Evolutionary conservation across 2,888 invertebrate species (phyloP).

Genomic region (Eupithecia centaureata): DNA sequence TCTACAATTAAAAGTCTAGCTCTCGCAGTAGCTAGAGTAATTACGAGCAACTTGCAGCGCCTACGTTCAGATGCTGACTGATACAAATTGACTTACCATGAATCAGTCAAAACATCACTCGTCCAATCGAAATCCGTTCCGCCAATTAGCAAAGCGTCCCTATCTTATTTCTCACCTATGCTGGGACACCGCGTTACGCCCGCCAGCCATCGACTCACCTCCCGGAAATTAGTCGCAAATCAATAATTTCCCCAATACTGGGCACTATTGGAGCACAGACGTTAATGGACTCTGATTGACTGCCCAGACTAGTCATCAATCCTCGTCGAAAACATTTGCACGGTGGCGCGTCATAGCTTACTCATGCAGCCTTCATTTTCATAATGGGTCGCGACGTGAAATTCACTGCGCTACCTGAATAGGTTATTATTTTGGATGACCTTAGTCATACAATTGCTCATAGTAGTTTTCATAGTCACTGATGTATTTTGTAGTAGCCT

Average conservation of each 20-base stretch:
- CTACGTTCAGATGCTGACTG: too few relatives aligned
- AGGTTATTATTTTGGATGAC: not conserved
- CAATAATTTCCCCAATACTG: constrained; percentile 77
- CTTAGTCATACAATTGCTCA: not conserved
- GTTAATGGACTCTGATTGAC: constrained; percentile 75
- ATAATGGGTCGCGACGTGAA: constrained; percentile 10
- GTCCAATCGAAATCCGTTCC: constrained; percentile 14
- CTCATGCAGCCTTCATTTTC: constrained; percentile 39
- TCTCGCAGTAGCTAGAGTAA: too few relatives aligned
- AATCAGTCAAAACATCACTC: not conserved
- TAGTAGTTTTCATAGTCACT: not conserved
- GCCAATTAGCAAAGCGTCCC: constrained; percentile 27
- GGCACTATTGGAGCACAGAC: constrained; percentile 57
- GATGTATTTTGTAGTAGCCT: not conserved
- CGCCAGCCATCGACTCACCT: constrained; percentile 53
- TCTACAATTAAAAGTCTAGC: too few relatives aligned
- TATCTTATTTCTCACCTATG: constrained; percentile 44
- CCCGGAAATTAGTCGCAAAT: constrained; percentile 79
- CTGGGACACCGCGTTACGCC: constrained; percentile 66
- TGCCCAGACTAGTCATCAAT: constrained; percentile 45
- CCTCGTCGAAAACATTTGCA: constrained; percentile 44
- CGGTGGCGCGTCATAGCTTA: constrained; percentile 35
- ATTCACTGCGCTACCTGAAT: constrained; percentile 5
- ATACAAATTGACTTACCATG: not conserved
- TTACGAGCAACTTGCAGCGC: too few relatives aligned